Percentiles rank a stretch among this genome's conserved stretches.
phyloP scores from a whole-genome alignment of 2,113 vertebrate genomes.

The Cygnus atratus region DNA sequence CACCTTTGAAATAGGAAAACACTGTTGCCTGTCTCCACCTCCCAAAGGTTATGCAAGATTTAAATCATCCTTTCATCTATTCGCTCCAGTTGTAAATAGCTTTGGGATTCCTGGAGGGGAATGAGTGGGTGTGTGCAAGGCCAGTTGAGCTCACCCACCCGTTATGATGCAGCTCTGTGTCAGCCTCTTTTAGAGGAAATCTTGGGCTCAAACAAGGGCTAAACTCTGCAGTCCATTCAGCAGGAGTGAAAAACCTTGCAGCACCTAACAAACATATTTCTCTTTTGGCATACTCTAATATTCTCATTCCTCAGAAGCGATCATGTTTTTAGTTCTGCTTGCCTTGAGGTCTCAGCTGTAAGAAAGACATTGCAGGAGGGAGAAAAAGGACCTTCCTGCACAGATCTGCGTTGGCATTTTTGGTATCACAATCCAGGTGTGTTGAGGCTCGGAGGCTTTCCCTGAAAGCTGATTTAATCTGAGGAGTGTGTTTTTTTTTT shows the following conservation, averaged over 20 bases:
- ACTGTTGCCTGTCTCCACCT: neutral
- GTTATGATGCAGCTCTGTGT: neutral
- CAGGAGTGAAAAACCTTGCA: neutral
- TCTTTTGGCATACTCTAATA: neutral
- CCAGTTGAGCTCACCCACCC: neutral
- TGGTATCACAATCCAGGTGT: neutral
- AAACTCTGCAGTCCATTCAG: neutral
- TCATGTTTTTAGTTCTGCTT: neutral
- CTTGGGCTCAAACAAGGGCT: neutral
- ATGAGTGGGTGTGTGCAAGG: neutral
- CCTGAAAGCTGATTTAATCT: neutral
- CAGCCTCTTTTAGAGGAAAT: neutral
- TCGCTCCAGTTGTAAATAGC: neutral
- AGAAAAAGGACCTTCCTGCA: neutral
- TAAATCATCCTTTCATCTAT: neutral
- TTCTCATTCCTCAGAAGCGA: neutral
- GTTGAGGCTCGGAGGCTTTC: neutral
- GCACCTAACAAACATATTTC: neutral
- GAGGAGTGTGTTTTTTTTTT: neutral
- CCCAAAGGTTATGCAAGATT: slow-evolving; percentile 14
- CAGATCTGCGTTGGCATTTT: neutral
- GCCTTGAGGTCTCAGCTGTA: neutral
- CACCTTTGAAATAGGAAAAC: slow-evolving; percentile 28
- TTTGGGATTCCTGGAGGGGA: neutral
- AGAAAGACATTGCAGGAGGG: neutral